Base-by-base conservation (phyloP, 2,888 invertebrate genomes). In the Orchesellides sinensis region DNA sequence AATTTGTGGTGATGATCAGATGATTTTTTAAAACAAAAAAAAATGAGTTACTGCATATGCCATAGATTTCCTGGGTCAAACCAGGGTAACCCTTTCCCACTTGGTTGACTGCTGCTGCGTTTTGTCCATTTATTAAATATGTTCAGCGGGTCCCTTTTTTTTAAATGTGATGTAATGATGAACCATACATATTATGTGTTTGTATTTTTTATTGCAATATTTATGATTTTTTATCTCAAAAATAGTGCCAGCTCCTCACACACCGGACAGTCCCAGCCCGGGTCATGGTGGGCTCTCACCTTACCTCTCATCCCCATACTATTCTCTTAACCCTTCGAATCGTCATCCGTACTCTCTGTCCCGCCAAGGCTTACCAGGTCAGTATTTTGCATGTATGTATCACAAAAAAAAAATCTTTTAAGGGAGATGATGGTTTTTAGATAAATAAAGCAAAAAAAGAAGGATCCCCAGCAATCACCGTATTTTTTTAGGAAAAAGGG, bases 241-340 rank as follows among this genome's bases (percentile, higher is more conserved):
- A 17, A 19, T 89, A 90, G 90, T 88, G 84, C 88, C 88, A 84
- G 88, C 86, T 63, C 86, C 88, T 52, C 87, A 88, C 74, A 89
- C 89, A 49, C 89, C 89, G 70, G 89, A 89, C 77, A 89, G 89
- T 83, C 89, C 89, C n/a, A 88, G 88, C 81, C 85, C 88, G 40
- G 87, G 86, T 56, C 87, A 86, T 79, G 84, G 85, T 78, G 88
- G 88, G 68, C 86, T 88, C 70, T 86, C 87, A 32, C 85, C 88
- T 52, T 87, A 88, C 83, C 84, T 87, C 68, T 84, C 87, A 47
- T 88, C 88, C 68, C 88, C 87, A 47, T 88, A 87, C 81, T 87
- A 86, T 81, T 83, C 84, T 68, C 85, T 88, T 82, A 84, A 85
- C 80, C 85, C 87, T 35, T 85, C 87, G 69, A 85, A 83, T 73